phyloP scores from a whole-genome alignment of 2,113 vertebrate genomes.

The Urocitellus parryii region DNA sequence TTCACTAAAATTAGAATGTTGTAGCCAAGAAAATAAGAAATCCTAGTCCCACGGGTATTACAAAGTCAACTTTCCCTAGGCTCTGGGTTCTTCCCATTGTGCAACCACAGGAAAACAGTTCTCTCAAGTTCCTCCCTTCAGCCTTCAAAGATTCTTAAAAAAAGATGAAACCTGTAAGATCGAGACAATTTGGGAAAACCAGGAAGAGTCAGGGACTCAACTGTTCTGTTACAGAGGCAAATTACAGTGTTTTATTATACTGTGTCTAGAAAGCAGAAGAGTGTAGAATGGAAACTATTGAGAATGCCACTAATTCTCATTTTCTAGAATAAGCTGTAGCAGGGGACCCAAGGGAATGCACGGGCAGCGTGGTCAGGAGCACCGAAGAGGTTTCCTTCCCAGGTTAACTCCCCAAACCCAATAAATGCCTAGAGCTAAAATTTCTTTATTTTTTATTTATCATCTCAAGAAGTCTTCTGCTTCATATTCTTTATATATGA shows the following conservation, averaged over 20 bases:
- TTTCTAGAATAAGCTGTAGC: not conserved
- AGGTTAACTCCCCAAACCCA: not conserved
- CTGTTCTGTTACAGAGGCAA: not conserved
- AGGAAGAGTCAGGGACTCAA: not conserved
- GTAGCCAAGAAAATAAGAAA: not conserved
- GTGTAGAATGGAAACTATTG: fast-evolving
- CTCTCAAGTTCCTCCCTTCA: not conserved
- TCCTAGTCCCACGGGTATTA: too few species aligned
- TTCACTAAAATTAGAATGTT: not conserved
- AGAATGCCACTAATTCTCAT: not conserved
- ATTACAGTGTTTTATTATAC: not conserved
- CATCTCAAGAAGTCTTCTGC: not conserved
- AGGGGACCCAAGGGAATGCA: not conserved
- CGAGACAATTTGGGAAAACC: not conserved
- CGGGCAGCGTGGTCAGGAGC: not conserved
- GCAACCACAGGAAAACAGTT: not conserved
- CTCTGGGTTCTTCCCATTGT: not conserved
- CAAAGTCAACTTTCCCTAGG: not conserved
- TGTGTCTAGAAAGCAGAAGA: not conserved
- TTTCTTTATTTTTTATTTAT: not conserved
- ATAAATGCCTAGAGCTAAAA: not conserved
- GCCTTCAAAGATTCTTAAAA: not conserved
- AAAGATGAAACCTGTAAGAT: not conserved
- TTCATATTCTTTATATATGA: not conserved
- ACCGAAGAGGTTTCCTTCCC: not conserved